phyloP scores from a whole-genome alignment of 2,888 invertebrate species.

The Rotaria magnacalcarata region DNA sequence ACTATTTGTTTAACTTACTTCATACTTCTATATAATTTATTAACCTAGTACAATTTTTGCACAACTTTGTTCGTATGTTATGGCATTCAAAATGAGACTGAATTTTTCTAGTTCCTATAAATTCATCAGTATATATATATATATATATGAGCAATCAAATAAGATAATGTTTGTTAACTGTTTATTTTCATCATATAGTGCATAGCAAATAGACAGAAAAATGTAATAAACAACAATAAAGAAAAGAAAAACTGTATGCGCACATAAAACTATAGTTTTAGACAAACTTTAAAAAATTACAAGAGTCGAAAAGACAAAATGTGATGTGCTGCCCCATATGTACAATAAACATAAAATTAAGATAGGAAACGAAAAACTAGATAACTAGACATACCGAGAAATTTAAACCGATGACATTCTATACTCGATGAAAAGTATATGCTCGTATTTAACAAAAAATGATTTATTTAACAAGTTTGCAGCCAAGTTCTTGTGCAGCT shows the following conservation, averaged over 20 bases:
- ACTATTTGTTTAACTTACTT: too few relatives aligned
- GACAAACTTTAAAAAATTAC: background rate
- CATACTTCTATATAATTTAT: too few relatives aligned
- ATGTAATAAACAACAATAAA: background rate
- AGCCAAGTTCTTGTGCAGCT: slow-evolving; percentile 13
- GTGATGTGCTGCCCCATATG: background rate
- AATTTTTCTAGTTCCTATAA: too few relatives aligned
- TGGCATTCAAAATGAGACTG: too few relatives aligned
- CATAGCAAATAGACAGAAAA: background rate
- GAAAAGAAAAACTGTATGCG: background rate
- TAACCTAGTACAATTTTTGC: too few relatives aligned
- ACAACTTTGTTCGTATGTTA: too few relatives aligned
- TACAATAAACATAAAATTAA: background rate
- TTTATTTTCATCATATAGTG: background rate
- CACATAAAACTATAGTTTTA: background rate
- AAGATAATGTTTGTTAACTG: background rate
- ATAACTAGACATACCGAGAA: slow-evolving; percentile 8
- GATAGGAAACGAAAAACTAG: background rate
- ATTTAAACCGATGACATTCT: background rate
- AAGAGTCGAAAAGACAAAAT: background rate
- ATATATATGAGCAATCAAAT: background rate
- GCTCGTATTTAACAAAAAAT: background rate
- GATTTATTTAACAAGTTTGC: slow-evolving; percentile 23
- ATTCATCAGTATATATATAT: too few relatives aligned
- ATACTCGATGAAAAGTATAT: background rate